Conservation (phyloP, 92 coral and sea anemone species). For the Pocillopora grandis region DNA sequence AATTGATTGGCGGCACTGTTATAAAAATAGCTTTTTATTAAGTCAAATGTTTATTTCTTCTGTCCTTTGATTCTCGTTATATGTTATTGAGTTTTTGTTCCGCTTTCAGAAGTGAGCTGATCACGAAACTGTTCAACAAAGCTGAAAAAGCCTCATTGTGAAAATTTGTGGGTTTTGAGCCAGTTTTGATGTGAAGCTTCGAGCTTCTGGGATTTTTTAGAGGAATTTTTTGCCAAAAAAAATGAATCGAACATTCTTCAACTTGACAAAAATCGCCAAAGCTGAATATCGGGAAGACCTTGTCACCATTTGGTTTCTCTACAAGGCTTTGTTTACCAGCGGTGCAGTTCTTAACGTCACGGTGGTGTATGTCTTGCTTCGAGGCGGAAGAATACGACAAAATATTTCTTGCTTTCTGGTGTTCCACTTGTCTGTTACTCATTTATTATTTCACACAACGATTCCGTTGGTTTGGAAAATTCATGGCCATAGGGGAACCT, state of each 20-base stretch:
- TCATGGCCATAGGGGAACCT: neutral
- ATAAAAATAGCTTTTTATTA: too few relatives aligned
- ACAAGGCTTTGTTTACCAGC: neutral
- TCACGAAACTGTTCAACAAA: too few relatives aligned
- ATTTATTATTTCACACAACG: conserved; percentile 6
- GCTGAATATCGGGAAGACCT: neutral
- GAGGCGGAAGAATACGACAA: conserved; percentile 40
- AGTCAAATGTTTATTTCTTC: too few relatives aligned
- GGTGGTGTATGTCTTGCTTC: conserved; percentile 47
- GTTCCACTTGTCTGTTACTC: conserved; percentile 48
- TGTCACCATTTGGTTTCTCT: neutral
- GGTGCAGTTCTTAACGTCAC: conserved; percentile 15
- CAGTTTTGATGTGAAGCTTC: too few relatives aligned
- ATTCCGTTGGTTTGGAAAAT: conserved; percentile 19
- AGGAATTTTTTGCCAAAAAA: neutral
- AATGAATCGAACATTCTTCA: neutral
- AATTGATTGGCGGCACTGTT: too few relatives aligned
- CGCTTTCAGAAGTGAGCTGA: too few relatives aligned
- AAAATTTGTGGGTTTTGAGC: too few relatives aligned
- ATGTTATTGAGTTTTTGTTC: too few relatives aligned
- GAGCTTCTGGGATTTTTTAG: too few relatives aligned
- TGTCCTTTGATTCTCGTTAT: too few relatives aligned
- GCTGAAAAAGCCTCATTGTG: too few relatives aligned
- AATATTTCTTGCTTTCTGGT: conserved; percentile 48
- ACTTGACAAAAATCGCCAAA: neutral